Evolutionary conservation across 2,797 vertebrate species (phyloP), one percentile per base, ranked within the genome.

Genomic region (Percopsis omiscomaycus): DNA sequence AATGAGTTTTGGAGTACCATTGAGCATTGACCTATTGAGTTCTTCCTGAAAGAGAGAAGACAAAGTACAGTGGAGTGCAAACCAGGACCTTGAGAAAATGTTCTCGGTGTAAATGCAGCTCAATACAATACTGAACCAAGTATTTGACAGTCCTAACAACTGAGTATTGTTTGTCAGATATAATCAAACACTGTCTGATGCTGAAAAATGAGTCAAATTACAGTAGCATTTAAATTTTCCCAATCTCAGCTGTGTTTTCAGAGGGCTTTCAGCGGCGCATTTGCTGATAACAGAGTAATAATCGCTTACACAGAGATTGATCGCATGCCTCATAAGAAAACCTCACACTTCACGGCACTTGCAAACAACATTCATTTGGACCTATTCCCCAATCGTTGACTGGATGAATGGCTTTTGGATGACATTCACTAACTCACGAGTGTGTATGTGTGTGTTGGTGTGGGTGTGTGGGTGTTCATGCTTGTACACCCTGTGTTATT

Each of bases 331-430:
- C 58, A 66, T 61, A 71, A 42, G 52, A 71, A 83, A 73, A 77
- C 71, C 81, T 73, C 73, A 66, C 56, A 78, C 77, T 81, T 74
- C 60, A 55, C 59, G 27, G 10, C 66, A 27, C 59, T 66, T 56
- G 61, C 61, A 79, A 70, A 77, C 71, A 73, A 64, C n/a, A 63
- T 57, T 44, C 55, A 67, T 72, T 84, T 86, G 80, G 84, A 86
- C 53, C 53, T 29, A 32, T 61, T 86, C 79, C 81, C 78, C 69
- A 22, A 67, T 73, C 62, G 13, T 71, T 73, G 28, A 59, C 62
- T 82, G 81, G 79, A 89, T 87, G 84, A 77, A 87, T 86, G 56
- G 60, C 64, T 75, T 69, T 75, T 86, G 81, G 85, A 81, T 52
- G 11, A 37, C 29, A 68, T 71, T 70, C 61, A 69, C 58, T 55